Evolutionary conservation across 2,113 vertebrate species (phyloP).

Genomic region (Paradoxurus hermaphroditus): DNA sequence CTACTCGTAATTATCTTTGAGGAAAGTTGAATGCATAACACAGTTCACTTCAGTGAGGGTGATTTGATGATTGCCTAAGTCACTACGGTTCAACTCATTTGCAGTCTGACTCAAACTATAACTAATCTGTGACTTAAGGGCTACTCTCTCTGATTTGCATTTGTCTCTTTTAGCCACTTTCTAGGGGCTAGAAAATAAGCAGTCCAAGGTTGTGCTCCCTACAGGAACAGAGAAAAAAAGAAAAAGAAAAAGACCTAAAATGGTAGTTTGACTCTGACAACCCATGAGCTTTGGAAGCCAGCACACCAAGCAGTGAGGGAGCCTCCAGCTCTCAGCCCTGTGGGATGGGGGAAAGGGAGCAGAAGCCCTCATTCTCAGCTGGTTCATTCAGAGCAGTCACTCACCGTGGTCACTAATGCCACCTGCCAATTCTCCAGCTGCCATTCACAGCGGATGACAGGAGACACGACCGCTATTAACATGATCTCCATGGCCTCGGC

Average conservation of each 20-base stretch:
- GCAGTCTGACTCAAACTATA: neutral
- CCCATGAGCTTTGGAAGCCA: neutral
- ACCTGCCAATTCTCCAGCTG: slow-evolving; percentile 95
- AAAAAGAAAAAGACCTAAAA: neutral
- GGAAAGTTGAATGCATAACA: neutral
- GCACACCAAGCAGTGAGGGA: accelerated
- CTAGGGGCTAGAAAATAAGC: neutral
- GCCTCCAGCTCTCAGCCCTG: neutral
- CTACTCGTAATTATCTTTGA: neutral
- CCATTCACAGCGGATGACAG: slow-evolving; percentile 94
- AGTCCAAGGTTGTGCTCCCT: neutral
- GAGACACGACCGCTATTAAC: slow-evolving; percentile 94
- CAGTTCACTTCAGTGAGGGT: neutral
- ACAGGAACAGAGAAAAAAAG: neutral
- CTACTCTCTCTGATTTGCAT: neutral
- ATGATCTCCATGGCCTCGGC: slow-evolving; percentile 98
- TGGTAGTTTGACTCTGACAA: neutral
- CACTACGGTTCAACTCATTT: neutral
- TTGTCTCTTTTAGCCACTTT: neutral
- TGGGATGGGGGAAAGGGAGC: accelerated
- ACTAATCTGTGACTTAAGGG: neutral
- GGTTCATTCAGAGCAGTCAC: slow-evolving; percentile 50
- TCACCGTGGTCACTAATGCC: slow-evolving; percentile 95
- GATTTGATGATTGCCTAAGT: neutral
- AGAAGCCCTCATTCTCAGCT: neutral